Evolutionary conservation across 2,888 invertebrate genomes (phyloP), one percentile per base, ranked within the genome.

Genomic region (Eulithis testata): DNA sequence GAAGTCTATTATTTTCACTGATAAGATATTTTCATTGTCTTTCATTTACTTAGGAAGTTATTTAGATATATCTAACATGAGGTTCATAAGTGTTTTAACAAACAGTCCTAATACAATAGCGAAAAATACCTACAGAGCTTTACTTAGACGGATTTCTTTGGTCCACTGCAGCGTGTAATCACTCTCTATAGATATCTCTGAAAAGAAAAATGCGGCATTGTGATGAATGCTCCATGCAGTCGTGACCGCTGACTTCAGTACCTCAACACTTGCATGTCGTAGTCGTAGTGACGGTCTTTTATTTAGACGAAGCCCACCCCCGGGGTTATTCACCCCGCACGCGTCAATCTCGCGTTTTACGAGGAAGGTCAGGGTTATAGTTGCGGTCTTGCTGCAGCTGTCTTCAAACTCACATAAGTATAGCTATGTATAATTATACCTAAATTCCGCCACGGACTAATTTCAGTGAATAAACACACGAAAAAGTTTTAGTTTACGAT

Each of bases 281-380:
- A 11, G 40, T 9, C 9, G 40, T 40, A 11, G 9, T 11, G 40
- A 40, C 40, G 84, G 79, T 85, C 84, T 91, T 87, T 89, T 90
- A 91, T 91, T 91, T 90, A 89, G 87, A 89, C 78, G 84, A 84
- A 78, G 80, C 83, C 77, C 86, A 89, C 89, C 90, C 90, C 82
- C 77, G 80, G 80, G 91, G 90, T 90, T 84, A 80, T 88, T 89
- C 83, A 91, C 86, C 90, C 76, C 79, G 80, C 75, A 73, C 76
- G 76, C 71, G 76, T 77, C 78, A 73, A 75, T 71, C 77, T 78
- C 78, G 80, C 79, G 81, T 78, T 81, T 78, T 80, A 79, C 77
- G 76, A 76, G 83, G 80, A 90, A 91, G 91, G 91, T 92, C 92
- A 91, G 86, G 90, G 90, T 89, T 90, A 87, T 81, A 64, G 67